Evolutionary conservation across 2,113 vertebrate genomes (phyloP), one percentile per base, ranked within the genome.

Genomic region (Camelus dromedarius): DNA sequence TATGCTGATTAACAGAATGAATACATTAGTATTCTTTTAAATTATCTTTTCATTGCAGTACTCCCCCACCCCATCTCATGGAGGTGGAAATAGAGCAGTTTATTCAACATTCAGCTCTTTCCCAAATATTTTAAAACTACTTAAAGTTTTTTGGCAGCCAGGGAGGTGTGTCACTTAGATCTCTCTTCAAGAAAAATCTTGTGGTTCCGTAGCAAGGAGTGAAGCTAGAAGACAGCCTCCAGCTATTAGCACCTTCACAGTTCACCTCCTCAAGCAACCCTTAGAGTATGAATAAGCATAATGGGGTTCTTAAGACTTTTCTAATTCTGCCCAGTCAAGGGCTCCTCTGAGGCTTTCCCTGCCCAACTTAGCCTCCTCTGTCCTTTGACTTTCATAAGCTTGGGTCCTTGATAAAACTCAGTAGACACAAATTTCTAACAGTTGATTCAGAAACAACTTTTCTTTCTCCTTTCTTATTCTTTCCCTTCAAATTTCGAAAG

Each of bases 1-100:
- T 85, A 90, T 89, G 56, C 76, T 88, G 89, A 97, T 96, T 88
- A 97, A 96, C 72, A 95, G 64, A 92, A 73, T 92, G 96, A 90
- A 76, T 85, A 46, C n/a, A 92, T 84, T 89, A 95, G 54, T 7
- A 54, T 83, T 94, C 32, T 91, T 89, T 84, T 87, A 80, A 73
- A 89, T 97, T 92, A 77, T 24, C 75, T 96, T 96, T 77, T 5
- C 2, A 60, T 58, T 62, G 26, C 7, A 16, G 48, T 22, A 7
- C 20, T 46, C 22, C 15, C 8, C 1, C 4, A 7, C 15, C 9
- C 0, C 0, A 2, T 50, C 52, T 12, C 6, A 1, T 18, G 62
- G 72, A 58, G 42, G 8, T 58, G 14, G 75, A 66, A 72, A 93
- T 35, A 82, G 0, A 3, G 1, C 30, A 11, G 10, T n/a, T 72